A percentile compares a stretch with the other conserved stretches of the same genome.
These are phyloP conservation scores for Vandiemenella viatica DNA, from an alignment of 2,888 invertebrate species.

Conservation along the genomic window DNA sequence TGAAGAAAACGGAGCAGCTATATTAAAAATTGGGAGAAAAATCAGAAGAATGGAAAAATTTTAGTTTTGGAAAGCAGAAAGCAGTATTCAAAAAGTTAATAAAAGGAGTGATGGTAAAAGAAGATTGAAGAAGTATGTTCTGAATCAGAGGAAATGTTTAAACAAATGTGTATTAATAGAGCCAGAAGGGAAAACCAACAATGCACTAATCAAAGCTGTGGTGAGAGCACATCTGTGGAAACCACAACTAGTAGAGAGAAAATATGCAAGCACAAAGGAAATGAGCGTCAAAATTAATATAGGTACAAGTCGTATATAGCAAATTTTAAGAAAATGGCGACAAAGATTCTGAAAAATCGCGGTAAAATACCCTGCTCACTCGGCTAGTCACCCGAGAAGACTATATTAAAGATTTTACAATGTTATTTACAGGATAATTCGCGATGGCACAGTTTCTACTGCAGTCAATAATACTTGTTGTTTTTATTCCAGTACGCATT, in stretches of 20 bases:
- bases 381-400: no score
- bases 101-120: not conserved
- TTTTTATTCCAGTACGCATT: no score
- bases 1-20: not conserved
- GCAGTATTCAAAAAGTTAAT: not conserved
- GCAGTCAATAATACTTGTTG: no score
- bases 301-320: slow-evolving; percentile 1
- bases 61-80: slow-evolving; percentile 2
- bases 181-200: slow-evolving; percentile 1
- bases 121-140: not conserved
- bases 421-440: no score
- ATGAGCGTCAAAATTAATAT: slow-evolving; percentile 1
- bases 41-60: slow-evolving; percentile 2
- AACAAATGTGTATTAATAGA: slow-evolving; percentile 1
- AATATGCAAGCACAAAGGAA: not conserved
- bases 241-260: slow-evolving; percentile 1
- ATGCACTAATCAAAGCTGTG: not conserved
- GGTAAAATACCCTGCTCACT: no score
- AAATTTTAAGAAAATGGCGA: slow-evolving; percentile 2
- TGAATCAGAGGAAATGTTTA: slow-evolving; percentile 2
- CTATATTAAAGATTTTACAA: no score
- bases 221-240: slow-evolving; percentile 2
- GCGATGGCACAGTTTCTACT: no score
- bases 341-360: no score
- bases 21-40: slow-evolving; percentile 1